Evolutionary conservation across 2,797 vertebrate species (phyloP).

Genomic region (Falco naumanni): DNA sequence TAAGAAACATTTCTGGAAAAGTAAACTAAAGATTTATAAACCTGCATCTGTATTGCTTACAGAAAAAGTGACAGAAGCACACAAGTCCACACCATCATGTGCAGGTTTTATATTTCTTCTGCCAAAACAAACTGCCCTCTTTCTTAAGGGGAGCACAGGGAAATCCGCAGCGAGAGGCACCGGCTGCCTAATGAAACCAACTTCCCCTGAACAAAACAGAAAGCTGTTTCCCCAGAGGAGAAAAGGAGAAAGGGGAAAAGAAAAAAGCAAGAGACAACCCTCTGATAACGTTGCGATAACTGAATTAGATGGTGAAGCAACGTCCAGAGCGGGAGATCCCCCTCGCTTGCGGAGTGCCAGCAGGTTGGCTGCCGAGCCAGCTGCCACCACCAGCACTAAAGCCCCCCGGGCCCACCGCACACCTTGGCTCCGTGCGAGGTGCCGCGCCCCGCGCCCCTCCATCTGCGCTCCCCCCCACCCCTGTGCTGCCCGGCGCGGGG

Average conservation of each 20-base stretch:
- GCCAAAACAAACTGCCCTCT: conserved; percentile 1
- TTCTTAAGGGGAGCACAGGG: not conserved
- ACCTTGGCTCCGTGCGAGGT: not conserved
- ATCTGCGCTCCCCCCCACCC: not conserved
- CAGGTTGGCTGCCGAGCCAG: not conserved
- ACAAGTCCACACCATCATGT: not conserved
- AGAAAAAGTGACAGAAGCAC: not conserved
- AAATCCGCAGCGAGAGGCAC: not conserved
- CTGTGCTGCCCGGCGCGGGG: no score
- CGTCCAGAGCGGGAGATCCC: not conserved
- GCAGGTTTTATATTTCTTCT: not conserved
- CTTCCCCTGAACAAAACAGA: not conserved
- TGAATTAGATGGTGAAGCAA: no score
- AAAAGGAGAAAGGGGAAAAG: no score
- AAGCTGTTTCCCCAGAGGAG: not conserved
- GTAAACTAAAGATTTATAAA: not conserved
- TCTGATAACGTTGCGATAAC: no score
- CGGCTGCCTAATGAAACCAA: not conserved
- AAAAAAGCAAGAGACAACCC: not conserved
- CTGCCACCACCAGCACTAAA: not conserved
- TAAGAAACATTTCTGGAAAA: not conserved
- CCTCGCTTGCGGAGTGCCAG: not conserved
- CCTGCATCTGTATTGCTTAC: fast-evolving
- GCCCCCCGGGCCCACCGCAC: not conserved
- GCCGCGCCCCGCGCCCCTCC: no score